These are phyloP conservation scores for Dorcus parallelipipedus DNA, from an alignment of 2,888 invertebrate species.

Conservation along the genomic window DNA sequence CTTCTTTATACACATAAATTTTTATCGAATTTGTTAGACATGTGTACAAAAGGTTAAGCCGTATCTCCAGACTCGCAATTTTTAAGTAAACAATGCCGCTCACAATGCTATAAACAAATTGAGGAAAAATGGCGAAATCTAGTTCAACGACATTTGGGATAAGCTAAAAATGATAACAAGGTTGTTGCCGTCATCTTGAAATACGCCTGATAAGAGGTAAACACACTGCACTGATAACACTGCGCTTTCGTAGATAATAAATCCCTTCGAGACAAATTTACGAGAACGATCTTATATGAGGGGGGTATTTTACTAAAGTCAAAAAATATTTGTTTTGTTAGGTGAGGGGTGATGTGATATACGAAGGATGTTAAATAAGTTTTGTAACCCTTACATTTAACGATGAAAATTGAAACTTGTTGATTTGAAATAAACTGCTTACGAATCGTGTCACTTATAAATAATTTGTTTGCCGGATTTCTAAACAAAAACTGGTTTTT, in stretches of 20 bases:
- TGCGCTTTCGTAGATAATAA: constrained; percentile 7
- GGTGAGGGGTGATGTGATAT: too few relatives aligned
- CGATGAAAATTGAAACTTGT: too few relatives aligned
- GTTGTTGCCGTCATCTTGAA: constrained; percentile 27
- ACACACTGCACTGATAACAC: constrained; percentile 22
- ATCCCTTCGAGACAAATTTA: not conserved
- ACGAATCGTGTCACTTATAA: too few relatives aligned
- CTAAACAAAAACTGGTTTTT: not conserved
- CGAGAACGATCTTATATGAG: too few relatives aligned
- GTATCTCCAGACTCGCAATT: constrained; percentile 5
- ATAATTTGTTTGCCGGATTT: too few relatives aligned
- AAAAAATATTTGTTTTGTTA: too few relatives aligned
- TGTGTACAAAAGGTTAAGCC: not conserved
- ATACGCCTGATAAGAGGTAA: constrained; percentile 26
- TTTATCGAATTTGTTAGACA: not conserved
- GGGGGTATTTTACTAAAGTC: too few relatives aligned
- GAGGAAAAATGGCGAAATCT: constrained; percentile 25
- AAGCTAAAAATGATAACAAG: constrained; percentile 27
- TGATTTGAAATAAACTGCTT: too few relatives aligned
- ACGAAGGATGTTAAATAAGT: too few relatives aligned
- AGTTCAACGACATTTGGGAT: constrained; percentile 30
- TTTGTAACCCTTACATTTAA: too few relatives aligned
- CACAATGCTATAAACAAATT: constrained; percentile 12
- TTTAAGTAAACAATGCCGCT: constrained; percentile 9
- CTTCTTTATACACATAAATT: not conserved